Evolutionary conservation across 2,113 vertebrate genomes (phyloP).

Genomic region (Pithys albifrons): DNA sequence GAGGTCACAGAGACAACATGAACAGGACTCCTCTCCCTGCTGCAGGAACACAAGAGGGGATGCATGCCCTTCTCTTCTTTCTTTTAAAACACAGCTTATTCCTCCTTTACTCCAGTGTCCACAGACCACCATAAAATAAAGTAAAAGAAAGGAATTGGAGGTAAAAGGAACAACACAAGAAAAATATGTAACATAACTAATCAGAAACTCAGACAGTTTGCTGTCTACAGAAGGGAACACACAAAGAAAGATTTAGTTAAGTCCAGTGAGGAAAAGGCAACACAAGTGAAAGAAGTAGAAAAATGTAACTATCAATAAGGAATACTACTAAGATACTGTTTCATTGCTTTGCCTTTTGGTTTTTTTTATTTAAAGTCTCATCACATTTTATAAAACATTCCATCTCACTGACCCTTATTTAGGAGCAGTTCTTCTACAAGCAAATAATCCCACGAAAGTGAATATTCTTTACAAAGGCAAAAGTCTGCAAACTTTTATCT

Average conservation of each 20-base stretch:
- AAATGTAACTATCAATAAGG: not conserved
- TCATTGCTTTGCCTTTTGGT: not conserved
- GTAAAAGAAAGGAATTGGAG: not conserved
- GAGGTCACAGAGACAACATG: fast-evolving
- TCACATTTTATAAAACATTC: not conserved
- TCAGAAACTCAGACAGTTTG: not conserved
- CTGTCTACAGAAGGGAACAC: not conserved
- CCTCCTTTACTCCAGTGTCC: not conserved
- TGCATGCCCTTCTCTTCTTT: not conserved
- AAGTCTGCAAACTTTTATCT: not conserved
- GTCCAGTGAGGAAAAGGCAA: not conserved
- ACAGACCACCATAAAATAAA: not conserved
- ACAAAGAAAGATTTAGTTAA: not conserved
- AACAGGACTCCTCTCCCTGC: not conserved
- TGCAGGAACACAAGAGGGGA: not conserved
- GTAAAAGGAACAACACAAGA: not conserved
- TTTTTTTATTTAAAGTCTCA: not conserved
- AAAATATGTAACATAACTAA: not conserved
- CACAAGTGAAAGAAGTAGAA: not conserved
- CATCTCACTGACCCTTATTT: not conserved
- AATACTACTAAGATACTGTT: not conserved
- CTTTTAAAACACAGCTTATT: not conserved
- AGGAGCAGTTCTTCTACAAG: not conserved
- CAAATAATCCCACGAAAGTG: not conserved
- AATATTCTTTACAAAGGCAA: not conserved